These are phyloP conservation scores for Pseudomyrmex dendroicus DNA, from an alignment of 1,140 invertebrate genomes.

Conservation along the genomic window DNA sequence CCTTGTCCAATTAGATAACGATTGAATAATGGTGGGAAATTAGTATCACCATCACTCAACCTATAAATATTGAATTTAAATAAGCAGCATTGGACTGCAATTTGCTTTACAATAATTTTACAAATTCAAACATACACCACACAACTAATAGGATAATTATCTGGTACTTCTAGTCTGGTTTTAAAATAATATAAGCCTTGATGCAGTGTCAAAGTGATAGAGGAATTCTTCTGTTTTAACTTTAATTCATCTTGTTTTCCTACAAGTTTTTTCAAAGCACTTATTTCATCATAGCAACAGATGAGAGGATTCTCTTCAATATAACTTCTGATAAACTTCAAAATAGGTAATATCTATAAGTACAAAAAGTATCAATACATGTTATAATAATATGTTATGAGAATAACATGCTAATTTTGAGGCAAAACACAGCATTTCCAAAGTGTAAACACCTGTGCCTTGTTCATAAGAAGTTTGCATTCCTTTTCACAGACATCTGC, in stretches of 20 bases:
- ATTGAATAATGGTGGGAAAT: slow-evolving; percentile 88
- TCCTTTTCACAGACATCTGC: slow-evolving; percentile 89
- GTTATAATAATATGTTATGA: no score
- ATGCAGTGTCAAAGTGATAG: slow-evolving; percentile 86
- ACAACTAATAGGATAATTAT: slow-evolving; percentile 87
- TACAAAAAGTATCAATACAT: neutral
- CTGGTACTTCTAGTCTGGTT: slow-evolving; percentile 87
- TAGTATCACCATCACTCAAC: slow-evolving; percentile 87
- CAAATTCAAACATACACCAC: slow-evolving; percentile 84
- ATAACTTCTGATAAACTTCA: slow-evolving; percentile 89
- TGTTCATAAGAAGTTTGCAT: slow-evolving; percentile 87
- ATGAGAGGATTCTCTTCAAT: slow-evolving; percentile 90
- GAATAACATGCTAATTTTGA: no score
- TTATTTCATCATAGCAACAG: slow-evolving; percentile 91
- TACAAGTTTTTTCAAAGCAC: slow-evolving; percentile 86
- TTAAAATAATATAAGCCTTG: slow-evolving; percentile 88
- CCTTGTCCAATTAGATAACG: slow-evolving; percentile 88
- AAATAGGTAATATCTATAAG: slow-evolving; percentile 84
- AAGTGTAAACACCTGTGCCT: slow-evolving; percentile 85
- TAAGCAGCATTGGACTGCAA: neutral
- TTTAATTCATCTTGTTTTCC: slow-evolving; percentile 86
- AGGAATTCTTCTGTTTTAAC: slow-evolving; percentile 89
- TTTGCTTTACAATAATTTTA: neutral
- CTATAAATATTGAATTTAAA: slow-evolving; percentile 79
- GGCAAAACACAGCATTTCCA: neutral